A percentile compares a stretch with the other conserved stretches of the same genome.
Evolutionary conservation across 2,113 vertebrate genomes (phyloP).

Genomic region (Coryphaenoides rupestris): DNA sequence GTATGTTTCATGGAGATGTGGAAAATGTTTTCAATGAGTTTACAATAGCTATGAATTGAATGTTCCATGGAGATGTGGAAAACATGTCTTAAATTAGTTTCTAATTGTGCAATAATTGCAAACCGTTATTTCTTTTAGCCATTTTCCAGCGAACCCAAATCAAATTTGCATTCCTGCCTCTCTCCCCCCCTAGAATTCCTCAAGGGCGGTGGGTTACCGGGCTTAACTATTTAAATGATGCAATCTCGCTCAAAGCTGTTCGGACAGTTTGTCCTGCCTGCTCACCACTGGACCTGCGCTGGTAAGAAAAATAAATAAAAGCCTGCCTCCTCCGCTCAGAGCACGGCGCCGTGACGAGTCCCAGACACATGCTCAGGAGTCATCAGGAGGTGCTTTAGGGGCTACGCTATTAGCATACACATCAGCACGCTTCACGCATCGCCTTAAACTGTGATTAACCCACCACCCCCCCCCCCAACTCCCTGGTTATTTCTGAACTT

Average conservation of each 20-base stretch:
- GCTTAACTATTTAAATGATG: constrained; percentile 1
- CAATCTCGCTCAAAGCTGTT: constrained; percentile 23
- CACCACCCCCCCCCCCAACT: too few relatives aligned
- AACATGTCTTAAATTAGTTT: too few relatives aligned
- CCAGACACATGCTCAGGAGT: constrained; percentile 50
- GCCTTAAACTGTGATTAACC: constrained; percentile 57
- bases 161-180: too few relatives aligned
- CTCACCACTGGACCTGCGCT: constrained; percentile 36
- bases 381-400: constrained; percentile 34
- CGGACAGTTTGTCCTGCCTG: constrained; percentile 50
- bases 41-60: too few relatives aligned
- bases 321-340: constrained; percentile 48
- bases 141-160: too few relatives aligned
- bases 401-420: constrained; percentile 46
- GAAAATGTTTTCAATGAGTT: too few relatives aligned
- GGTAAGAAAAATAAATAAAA: constrained; percentile 51
- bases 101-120: too few relatives aligned
- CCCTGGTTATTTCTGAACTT: constrained; percentile 65
- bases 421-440: constrained; percentile 38
- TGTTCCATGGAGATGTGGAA: too few relatives aligned
- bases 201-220: too few relatives aligned
- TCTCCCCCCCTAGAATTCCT: too few relatives aligned
- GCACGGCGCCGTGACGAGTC: constrained; percentile 38
- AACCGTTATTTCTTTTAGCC: too few relatives aligned
- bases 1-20: too few relatives aligned